Evolutionary conservation across 2,888 invertebrate species (phyloP).

Genomic region (Bugulina stolonifera): DNA sequence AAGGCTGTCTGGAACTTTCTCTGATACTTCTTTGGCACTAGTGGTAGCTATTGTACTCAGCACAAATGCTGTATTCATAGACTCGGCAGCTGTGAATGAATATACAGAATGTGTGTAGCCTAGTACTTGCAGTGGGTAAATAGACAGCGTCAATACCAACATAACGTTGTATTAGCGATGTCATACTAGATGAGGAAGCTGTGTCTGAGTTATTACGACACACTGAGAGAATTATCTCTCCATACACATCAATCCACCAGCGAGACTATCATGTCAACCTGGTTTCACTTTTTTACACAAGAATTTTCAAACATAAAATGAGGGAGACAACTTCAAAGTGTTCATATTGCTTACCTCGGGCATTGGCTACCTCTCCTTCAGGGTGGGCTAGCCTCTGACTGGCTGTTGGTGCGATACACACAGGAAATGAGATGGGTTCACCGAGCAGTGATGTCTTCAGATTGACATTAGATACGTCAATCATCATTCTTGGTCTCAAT

Average conservation of each 20-base stretch:
- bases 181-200: too few relatives aligned
- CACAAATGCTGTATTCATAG: conserved; percentile 69
- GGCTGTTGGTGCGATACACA: conserved; percentile 80
- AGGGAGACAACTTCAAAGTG: neutral
- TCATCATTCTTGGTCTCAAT: conserved; percentile 70
- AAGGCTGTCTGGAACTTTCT: conserved; percentile 58
- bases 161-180: too few relatives aligned
- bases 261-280: too few relatives aligned
- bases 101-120: too few relatives aligned
- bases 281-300: too few relatives aligned
- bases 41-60: conserved; percentile 79
- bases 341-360: conserved; percentile 59
- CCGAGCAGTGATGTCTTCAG: conserved; percentile 60
- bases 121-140: too few relatives aligned
- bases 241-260: too few relatives aligned
- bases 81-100: conserved; percentile 79
- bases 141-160: too few relatives aligned
- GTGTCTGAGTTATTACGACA: too few relatives aligned
- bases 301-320: too few relatives aligned
- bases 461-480: conserved; percentile 66
- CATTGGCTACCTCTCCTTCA: conserved; percentile 79
- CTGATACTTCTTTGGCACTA: conserved; percentile 79
- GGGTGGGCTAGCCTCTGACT: conserved; percentile 87
- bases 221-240: too few relatives aligned
- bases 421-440: conserved; percentile 60